A percentile compares a stretch with the other conserved stretches of the same genome.
phyloP scores from a whole-genome alignment of 2,113 vertebrate species.

The Epinephelus moara region DNA sequence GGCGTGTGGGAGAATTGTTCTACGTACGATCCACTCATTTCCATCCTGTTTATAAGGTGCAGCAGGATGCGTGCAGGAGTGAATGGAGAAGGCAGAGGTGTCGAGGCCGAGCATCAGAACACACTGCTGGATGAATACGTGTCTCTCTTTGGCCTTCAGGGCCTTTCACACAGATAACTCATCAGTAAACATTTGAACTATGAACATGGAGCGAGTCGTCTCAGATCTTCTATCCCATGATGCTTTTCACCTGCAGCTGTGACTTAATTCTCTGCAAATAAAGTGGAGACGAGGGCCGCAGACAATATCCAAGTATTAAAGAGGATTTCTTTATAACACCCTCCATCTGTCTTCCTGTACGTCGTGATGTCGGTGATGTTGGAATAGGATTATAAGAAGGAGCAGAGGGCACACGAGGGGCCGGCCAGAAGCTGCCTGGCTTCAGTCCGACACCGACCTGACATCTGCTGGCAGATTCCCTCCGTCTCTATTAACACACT shows the following conservation, averaged over 20 bases:
- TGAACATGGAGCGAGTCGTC: constrained; percentile 35
- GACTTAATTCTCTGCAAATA: constrained; percentile 9
- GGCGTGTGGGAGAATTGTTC: constrained; percentile 34
- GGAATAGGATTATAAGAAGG: neutral
- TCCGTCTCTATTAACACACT: neutral
- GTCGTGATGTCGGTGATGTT: neutral
- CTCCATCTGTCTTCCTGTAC: neutral
- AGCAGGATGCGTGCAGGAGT: neutral
- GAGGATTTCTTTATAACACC: neutral
- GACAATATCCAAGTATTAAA: constrained; percentile 8
- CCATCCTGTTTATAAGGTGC: constrained; percentile 9
- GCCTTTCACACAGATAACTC: neutral
- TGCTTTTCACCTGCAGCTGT: neutral
- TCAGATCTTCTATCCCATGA: neutral
- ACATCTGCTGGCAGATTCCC: too few relatives aligned
- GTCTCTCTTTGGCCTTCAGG: neutral
- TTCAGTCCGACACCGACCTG: too few relatives aligned
- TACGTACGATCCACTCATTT: constrained; percentile 33
- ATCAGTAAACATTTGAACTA: constrained; percentile 23
- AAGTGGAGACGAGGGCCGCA: neutral
- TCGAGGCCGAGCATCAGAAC: neutral
- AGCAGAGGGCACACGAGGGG: neutral
- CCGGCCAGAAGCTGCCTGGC: neutral
- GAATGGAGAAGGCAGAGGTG: neutral
- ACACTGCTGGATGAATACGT: neutral